Evolutionary conservation across 2,888 invertebrate species (phyloP).

Genomic region (Campopleginae sp.): DNA sequence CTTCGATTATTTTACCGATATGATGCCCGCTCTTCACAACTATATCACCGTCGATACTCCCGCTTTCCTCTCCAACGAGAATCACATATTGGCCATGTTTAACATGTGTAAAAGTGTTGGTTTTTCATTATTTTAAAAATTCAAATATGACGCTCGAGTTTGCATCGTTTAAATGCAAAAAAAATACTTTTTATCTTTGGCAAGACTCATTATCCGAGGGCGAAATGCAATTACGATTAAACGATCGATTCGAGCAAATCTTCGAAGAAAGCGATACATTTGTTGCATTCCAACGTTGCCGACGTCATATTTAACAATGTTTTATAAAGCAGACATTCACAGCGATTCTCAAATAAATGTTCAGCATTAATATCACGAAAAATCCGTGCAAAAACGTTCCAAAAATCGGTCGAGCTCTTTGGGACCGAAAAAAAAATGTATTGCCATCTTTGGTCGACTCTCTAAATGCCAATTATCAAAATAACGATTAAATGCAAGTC

Average conservation of each 20-base stretch:
- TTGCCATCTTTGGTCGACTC: background rate
- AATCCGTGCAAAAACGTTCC: too few relatives aligned
- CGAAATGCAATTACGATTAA: too few relatives aligned
- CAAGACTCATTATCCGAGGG: too few relatives aligned
- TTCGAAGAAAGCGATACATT: too few relatives aligned
- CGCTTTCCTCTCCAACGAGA: conserved; percentile 96
- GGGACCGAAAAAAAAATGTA: background rate
- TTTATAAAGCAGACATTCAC: background rate
- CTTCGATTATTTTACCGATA: conserved; percentile 97
- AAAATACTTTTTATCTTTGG: too few relatives aligned
- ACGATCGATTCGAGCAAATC: too few relatives aligned
- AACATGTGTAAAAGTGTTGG: conserved; percentile 96
- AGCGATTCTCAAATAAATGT: background rate
- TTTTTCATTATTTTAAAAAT: conserved; percentile 23
- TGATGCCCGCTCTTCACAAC: conserved; percentile 99
- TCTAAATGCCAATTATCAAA: background rate
- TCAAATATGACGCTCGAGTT: too few relatives aligned
- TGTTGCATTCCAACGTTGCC: too few relatives aligned
- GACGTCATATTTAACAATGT: background rate
- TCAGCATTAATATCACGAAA: too few relatives aligned
- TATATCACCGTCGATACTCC: conserved; percentile 98
- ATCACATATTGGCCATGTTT: conserved; percentile 95
- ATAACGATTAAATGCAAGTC: background rate
- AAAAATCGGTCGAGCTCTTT: too few relatives aligned
- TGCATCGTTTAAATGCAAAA: too few relatives aligned